Evolutionary conservation across 2,113 vertebrate species (phyloP).

Genomic region (Odontesthes bonariensis): DNA sequence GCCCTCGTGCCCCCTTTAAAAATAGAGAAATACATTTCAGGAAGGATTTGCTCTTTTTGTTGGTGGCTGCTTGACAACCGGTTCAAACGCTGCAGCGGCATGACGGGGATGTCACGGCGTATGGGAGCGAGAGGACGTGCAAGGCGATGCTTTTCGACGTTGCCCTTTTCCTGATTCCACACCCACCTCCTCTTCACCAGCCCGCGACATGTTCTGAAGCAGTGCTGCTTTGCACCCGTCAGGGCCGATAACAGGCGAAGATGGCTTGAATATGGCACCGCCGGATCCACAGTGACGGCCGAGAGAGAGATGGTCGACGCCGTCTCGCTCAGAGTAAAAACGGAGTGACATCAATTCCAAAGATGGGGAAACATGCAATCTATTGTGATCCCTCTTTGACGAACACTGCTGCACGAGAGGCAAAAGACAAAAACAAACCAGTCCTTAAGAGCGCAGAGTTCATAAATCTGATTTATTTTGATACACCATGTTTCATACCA

Average conservation of each 20-base stretch:
- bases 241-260: constrained; percentile 49
- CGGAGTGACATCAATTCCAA: constrained; percentile 38
- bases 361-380: constrained; percentile 35
- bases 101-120: constrained; percentile 64
- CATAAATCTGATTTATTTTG: constrained; percentile 73
- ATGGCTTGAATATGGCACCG: constrained; percentile 59
- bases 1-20: constrained; percentile 48
- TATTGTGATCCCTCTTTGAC: constrained; percentile 19
- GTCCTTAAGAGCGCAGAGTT: constrained; percentile 7
- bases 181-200: constrained; percentile 87
- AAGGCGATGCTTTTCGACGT: constrained; percentile 73
- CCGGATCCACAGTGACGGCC: constrained; percentile 64
- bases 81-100: constrained; percentile 60
- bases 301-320: constrained; percentile 45
- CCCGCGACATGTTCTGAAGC: constrained; percentile 79
- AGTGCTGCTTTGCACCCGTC: constrained; percentile 77
- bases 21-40: constrained; percentile 77
- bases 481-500: constrained; percentile 52
- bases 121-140: constrained; percentile 42
- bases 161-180: constrained; percentile 84
- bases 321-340: constrained; percentile 31
- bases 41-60: constrained; percentile 66
- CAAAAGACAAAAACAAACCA: background rate
- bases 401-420: background rate
- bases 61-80: constrained; percentile 77